A percentile compares a stretch with the other conserved stretches of the same genome.
Evolutionary conservation across 64 coral and sea anemone species (phyloP).

Genomic region (Hydrozoanthus tunicans): DNA sequence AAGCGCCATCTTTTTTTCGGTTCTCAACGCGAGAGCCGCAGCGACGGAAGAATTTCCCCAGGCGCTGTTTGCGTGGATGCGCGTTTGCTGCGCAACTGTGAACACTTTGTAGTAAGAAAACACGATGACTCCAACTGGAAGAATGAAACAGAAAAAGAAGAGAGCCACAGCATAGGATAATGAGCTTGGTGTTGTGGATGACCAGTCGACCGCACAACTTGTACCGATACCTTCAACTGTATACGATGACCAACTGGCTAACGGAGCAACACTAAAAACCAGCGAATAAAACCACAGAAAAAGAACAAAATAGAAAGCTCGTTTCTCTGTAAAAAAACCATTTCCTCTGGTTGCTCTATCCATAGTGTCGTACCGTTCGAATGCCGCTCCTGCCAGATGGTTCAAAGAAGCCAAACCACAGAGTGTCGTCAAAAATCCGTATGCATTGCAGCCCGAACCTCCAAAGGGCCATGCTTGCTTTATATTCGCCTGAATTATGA

Average conservation of each 20-base stretch:
- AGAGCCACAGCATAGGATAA: constrained; percentile 7
- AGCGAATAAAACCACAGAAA: no score
- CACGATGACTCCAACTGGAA: constrained; percentile 16
- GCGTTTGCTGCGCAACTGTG: background rate
- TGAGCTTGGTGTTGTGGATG: background rate
- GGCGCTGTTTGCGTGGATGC: constrained; percentile 23
- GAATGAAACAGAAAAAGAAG: constrained; percentile 21
- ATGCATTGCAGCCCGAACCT: background rate
- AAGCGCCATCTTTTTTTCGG: constrained; percentile 13
- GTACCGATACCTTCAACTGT: no score
- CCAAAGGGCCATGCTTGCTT: background rate
- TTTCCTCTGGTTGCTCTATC: background rate
- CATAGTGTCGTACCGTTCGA: background rate
- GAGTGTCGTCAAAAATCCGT: background rate
- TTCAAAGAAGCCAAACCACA: background rate
- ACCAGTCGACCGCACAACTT: background rate
- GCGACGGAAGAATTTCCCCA: constrained; percentile 35
- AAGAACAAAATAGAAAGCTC: background rate
- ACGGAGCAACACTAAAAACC: background rate
- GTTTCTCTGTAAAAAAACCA: background rate
- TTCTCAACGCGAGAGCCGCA: background rate
- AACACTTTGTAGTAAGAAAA: background rate
- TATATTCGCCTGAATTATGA: background rate
- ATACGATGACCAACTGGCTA: background rate
- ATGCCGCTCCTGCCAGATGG: background rate